Evolutionary conservation across 2,797 vertebrate species (phyloP).

Genomic region (Enteromius radiatus): DNA sequence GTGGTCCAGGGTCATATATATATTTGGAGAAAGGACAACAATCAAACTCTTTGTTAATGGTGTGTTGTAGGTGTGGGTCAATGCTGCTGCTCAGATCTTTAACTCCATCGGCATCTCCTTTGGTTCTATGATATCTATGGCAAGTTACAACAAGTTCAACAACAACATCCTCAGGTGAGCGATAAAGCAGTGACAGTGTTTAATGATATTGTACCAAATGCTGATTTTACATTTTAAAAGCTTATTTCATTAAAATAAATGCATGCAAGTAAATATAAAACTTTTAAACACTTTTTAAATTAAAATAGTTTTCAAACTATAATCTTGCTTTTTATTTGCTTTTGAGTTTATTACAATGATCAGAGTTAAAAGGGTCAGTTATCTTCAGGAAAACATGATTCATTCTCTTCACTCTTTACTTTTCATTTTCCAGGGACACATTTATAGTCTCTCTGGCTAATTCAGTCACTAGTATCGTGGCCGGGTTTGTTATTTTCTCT

Average conservation of each 20-base stretch:
- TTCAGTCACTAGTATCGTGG: constrained; percentile 78
- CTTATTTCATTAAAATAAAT: not conserved
- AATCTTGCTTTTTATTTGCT: not conserved
- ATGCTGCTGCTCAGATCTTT: constrained; percentile 82
- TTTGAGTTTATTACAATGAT: not conserved
- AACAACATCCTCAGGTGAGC: constrained; percentile 78
- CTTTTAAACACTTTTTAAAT: no score
- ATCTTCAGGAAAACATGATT: not conserved
- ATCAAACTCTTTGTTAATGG: not conserved
- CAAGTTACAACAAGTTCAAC: constrained; percentile 82
- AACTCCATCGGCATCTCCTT: constrained; percentile 80
- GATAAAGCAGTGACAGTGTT: not conserved
- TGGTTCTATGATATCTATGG: constrained; percentile 79
- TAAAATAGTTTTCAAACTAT: not conserved
- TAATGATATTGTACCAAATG: not conserved
- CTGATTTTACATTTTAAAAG: not conserved
- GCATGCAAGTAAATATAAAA: not conserved
- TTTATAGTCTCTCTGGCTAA: constrained; percentile 75
- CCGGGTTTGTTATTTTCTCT: constrained; percentile 82
- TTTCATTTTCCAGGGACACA: constrained; percentile 69
- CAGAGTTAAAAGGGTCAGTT: not conserved
- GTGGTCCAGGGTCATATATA: not conserved
- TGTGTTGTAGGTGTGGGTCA: constrained; percentile 76
- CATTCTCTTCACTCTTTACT: not conserved
- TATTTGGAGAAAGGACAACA: not conserved